phyloP scores from a whole-genome alignment of 2,888 invertebrate genomes.

The Venusia cambrica region DNA sequence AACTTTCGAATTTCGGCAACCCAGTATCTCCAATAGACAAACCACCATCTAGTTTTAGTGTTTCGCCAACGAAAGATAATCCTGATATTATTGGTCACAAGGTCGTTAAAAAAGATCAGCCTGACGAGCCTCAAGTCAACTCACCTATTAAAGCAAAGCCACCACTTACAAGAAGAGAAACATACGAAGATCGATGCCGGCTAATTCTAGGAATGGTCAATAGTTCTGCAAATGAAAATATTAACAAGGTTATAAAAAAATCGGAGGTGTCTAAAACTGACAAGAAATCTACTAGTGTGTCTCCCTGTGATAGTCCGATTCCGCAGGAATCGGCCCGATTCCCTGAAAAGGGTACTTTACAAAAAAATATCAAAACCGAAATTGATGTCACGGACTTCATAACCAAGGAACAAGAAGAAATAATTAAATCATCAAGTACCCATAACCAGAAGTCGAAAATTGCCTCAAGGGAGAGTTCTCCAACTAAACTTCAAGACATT shows the following conservation, averaged over 20 bases:
- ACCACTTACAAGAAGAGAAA: conserved; percentile 84
- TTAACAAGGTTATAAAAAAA: conserved; percentile 33
- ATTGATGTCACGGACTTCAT: conserved; percentile 44
- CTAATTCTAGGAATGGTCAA: conserved; percentile 85
- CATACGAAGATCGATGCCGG: conserved; percentile 86
- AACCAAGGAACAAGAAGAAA: conserved; percentile 41
- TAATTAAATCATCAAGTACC: conserved; percentile 31
- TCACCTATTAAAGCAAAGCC: conserved; percentile 71
- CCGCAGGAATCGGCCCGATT: conserved; percentile 40
- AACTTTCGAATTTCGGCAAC: conserved; percentile 48
- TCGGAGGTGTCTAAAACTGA: conserved; percentile 37
- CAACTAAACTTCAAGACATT: conserved; percentile 49
- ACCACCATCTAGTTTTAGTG: conserved; percentile 61
- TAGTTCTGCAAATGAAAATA: conserved; percentile 43
- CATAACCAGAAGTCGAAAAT: conserved; percentile 26
- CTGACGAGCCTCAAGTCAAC: conserved; percentile 39
- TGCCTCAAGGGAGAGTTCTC: conserved; percentile 42
- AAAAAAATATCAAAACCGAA: conserved; percentile 30
- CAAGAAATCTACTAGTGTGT: conserved; percentile 49
- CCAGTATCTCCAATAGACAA: conserved; percentile 59
- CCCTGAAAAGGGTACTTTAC: conserved; percentile 29
- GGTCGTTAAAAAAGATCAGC: conserved; percentile 50
- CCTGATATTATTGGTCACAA: conserved; percentile 44
- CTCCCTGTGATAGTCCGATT: conserved; percentile 51
- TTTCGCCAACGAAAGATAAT: conserved; percentile 57